These are phyloP conservation scores for Calameuta pallipes DNA, from an alignment of 2,888 invertebrate genomes.

Conservation along the genomic window DNA sequence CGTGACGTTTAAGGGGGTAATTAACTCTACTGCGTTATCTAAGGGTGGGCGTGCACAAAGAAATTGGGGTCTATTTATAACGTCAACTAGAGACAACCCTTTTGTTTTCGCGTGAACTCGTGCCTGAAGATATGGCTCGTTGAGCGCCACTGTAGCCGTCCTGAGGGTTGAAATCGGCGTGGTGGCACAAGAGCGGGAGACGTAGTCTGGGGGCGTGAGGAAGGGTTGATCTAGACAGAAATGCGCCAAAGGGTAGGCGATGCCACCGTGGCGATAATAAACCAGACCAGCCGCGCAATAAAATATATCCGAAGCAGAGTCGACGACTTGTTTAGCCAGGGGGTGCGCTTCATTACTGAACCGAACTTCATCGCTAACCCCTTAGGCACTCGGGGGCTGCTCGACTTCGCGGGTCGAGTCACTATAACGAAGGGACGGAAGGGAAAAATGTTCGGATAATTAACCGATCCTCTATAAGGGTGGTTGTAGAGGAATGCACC, in stretches of 20 bases:
- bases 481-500: background rate
- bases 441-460: slow-evolving; percentile 54
- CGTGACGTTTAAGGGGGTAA: background rate
- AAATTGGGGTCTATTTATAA: slow-evolving; percentile 4
- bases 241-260: slow-evolving; percentile 36
- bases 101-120: slow-evolving; percentile 49
- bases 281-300: slow-evolving; percentile 58
- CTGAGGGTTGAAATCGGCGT: slow-evolving; percentile 45
- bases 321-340: slow-evolving; percentile 61
- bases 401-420: background rate
- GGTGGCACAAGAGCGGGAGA: slow-evolving; percentile 29
- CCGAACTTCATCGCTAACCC: slow-evolving; percentile 63
- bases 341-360: slow-evolving; percentile 61
- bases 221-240: slow-evolving; percentile 61
- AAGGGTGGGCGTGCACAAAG: background rate
- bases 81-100: slow-evolving; percentile 38
- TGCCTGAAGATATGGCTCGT: slow-evolving; percentile 58
- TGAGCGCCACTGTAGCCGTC: slow-evolving; percentile 57
- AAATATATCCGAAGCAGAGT: slow-evolving; percentile 63
- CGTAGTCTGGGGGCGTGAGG: slow-evolving; percentile 50
- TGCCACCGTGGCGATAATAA: slow-evolving; percentile 57
- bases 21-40: background rate
- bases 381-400: slow-evolving; percentile 38
- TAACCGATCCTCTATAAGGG: slow-evolving; percentile 39
- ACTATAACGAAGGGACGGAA: background rate